Evolutionary conservation across 2,113 vertebrate species (phyloP), one percentile per base, ranked within the genome.

Genomic region (Triplophysa rosa): DNA sequence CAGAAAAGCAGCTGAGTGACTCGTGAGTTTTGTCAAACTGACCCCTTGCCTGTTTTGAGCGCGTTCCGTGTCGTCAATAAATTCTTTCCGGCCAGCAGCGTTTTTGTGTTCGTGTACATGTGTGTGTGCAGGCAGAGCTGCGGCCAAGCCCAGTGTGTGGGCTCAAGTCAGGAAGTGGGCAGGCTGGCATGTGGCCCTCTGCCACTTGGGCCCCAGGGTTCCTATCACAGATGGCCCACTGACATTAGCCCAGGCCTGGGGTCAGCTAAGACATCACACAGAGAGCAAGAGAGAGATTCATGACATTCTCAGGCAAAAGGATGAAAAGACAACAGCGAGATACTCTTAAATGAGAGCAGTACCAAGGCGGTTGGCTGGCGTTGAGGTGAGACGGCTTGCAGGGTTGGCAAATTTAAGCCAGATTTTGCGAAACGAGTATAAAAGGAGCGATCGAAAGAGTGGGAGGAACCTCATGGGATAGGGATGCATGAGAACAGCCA

Each of bases 171-270:
- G 82, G 79, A 81, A 81, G 75, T 84, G 69, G 83, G 83, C 79
- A 81, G 79, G 79, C 33, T 74, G 69, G 75, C 74, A 68, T 84
- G 83, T 84, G 79, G 79, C 79, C 37, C 56, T 67, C 26, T 75
- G 79, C 79, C 79, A 81, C 64, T 72, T 21, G 78, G 33, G 68
- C 79, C 79, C 83, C 79, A 81, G 83, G 68, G 67, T 58, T 56
- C 62, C 73, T 16, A 67, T 68, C 83, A 78, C 83, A 84, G 79
- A 84, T 84, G 83, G 83, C 75, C 74, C 79, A 74, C 68, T 78
- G 83, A 78, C 74, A 72, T 80, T 33, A 77, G 62, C 63, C 52
- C 82, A 67, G 65, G 79, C 79, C 64, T 75, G 23, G 66, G 79
- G 70, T 81, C 79, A 75, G 71, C 37, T 74, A 47, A 75, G 62